phyloP scores from a whole-genome alignment of 2,797 vertebrate genomes.

The Schizopygopsis malacanthus region DNA sequence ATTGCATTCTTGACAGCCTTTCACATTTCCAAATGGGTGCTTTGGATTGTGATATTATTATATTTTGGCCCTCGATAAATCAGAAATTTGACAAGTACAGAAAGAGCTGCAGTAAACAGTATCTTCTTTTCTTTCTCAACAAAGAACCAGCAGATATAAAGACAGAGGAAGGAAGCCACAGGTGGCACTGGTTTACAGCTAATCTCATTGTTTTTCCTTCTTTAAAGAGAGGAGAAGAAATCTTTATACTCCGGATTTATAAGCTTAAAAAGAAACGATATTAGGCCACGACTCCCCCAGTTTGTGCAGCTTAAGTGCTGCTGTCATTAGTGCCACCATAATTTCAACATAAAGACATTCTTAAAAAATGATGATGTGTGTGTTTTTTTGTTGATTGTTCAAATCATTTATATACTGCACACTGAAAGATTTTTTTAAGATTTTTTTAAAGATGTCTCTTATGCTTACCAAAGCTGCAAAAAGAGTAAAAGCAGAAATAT shows the following conservation, averaged over 20 bases:
- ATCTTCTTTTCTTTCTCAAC: neutral
- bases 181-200: neutral
- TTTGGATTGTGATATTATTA: neutral
- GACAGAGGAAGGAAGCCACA: neutral
- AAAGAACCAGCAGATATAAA: neutral
- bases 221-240: neutral
- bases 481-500: neutral
- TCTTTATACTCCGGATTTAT: neutral
- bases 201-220: constrained; percentile 22
- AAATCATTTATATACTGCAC: neutral
- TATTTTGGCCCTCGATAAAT: neutral
- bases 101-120: constrained; percentile 13
- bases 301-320: neutral
- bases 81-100: constrained; percentile 6
- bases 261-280: neutral
- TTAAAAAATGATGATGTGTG: neutral
- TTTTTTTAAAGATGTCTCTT: neutral
- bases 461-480: neutral
- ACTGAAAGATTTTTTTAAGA: neutral
- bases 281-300: too few relatives aligned
- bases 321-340: neutral
- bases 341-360: neutral
- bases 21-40: neutral
- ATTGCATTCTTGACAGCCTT: neutral
- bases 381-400: neutral